Evolutionary conservation across 2,888 invertebrate genomes (phyloP), one percentile per base, ranked within the genome.

Genomic region (Zygogramma bicolorata): DNA sequence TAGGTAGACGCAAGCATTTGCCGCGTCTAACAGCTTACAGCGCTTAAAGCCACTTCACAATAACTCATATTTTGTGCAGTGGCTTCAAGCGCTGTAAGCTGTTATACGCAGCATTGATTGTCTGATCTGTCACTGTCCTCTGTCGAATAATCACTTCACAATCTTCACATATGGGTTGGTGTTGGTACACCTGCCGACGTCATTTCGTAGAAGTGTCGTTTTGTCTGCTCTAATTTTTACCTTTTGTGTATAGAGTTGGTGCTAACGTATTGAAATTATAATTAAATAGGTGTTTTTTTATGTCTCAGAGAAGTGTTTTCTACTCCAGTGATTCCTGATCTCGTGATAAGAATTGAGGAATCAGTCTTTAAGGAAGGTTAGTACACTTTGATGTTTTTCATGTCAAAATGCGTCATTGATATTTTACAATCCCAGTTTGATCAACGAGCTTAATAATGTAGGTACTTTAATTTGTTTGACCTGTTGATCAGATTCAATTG

Each of bases 371-470:
- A 86, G 85, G 86, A 85, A 86, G 86, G 86, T 86, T 86, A 85
- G 81, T 80, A 82, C 71, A 77, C 75, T 80, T 78, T 80, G 80
- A 82, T 84, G 85, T 85, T 85, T 85, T 85, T 84, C 81, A 80
- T 84, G 85, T 84, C 85, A 85, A 77, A 85, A 85, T 87, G 85
- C 85, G 86, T 86, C 86, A 86, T 83, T 78, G 76, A 71, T 79
- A 79, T 77, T 78, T 62, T 79, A 78, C 71, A 79, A 75, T 74
- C 70, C 75, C 68, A 68, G 71, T 69, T 68, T 74, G 76, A 77
- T 77, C 73, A 22, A 20, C 25, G 4, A 27, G 6, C 27, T 63
- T 13, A 5, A 62, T 77, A n/a, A n/a, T n/a, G n/a, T 49, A 27
- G 65, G 40, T 60, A 15, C 25, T 61, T 57, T 38, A 68, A 78